phyloP scores from a whole-genome alignment of 2,113 vertebrate species.

The Plectropomus leopardus region DNA sequence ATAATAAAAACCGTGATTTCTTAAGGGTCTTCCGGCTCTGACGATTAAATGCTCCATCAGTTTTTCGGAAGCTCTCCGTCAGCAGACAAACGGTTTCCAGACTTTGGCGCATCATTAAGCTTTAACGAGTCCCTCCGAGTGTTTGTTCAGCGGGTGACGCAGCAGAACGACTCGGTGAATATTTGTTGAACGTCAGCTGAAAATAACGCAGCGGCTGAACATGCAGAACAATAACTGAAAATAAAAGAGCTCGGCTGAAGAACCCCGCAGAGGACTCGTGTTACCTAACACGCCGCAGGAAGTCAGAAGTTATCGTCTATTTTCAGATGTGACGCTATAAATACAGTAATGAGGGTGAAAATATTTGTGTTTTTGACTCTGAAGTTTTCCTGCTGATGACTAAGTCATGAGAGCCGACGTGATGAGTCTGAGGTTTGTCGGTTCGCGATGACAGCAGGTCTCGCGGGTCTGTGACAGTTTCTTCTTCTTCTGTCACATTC shows the following conservation, averaged over 20 bases:
- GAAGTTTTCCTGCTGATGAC: neutral
- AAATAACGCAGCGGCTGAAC: no score
- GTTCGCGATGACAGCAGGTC: neutral
- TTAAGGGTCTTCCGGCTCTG: no score
- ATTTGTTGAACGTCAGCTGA: no score
- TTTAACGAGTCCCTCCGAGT: no score
- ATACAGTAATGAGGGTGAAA: neutral
- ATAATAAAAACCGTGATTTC: no score
- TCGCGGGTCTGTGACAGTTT: neutral
- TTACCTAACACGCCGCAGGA: neutral
- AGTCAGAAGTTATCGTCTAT: neutral
- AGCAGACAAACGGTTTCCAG: no score
- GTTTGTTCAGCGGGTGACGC: no score
- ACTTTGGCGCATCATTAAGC: no score
- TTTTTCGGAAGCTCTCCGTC: no score
- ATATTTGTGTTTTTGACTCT: neutral
- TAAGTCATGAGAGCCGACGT: neutral
- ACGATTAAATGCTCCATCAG: no score
- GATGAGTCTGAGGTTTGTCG: no score
- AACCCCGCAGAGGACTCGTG: neutral
- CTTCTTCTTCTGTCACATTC: neutral
- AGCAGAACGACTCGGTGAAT: no score
- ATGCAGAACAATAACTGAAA: neutral
- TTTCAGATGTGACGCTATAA: slow-evolving; percentile 21
- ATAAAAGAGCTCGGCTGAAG: neutral